phyloP scores from a whole-genome alignment of 2,113 vertebrate genomes.

The Gymnocephalus cernua region DNA sequence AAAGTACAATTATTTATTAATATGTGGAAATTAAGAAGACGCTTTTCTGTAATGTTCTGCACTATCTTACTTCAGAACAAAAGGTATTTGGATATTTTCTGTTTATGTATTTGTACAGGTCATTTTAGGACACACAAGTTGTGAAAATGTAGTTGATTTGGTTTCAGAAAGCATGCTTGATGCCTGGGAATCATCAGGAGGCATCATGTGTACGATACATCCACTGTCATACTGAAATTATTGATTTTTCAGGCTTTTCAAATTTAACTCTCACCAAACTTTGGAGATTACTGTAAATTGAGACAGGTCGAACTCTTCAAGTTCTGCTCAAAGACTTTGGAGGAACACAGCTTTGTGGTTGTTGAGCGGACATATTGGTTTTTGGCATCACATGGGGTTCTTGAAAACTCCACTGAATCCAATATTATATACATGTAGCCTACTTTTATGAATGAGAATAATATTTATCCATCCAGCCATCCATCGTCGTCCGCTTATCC shows the following conservation, averaged over 20 bases:
- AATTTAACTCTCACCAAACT: conserved; percentile 73
- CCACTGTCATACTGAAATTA: background rate
- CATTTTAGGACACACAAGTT: background rate
- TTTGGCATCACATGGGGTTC: background rate
- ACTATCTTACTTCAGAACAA: background rate
- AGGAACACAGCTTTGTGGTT: background rate
- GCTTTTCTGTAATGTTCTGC: background rate
- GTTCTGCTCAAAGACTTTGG: background rate
- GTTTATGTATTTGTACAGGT: background rate
- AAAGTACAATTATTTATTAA: too few relatives aligned
- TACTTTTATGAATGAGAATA: background rate
- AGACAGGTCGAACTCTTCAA: background rate
- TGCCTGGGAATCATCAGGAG: background rate
- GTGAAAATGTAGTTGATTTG: background rate
- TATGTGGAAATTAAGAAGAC: background rate
- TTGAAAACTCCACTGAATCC: background rate
- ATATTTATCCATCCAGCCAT: too few relatives aligned
- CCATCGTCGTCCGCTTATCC: too few relatives aligned
- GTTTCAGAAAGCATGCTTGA: background rate
- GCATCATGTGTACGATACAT: background rate
- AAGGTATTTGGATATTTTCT: background rate
- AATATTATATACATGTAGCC: too few relatives aligned
- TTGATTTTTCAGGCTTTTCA: background rate
- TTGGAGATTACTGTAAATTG: conserved; percentile 71
- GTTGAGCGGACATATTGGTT: background rate